These are phyloP conservation scores for Pseudochirops corinnae DNA, from an alignment of 2,797 vertebrate species.

Conservation along the genomic window DNA sequence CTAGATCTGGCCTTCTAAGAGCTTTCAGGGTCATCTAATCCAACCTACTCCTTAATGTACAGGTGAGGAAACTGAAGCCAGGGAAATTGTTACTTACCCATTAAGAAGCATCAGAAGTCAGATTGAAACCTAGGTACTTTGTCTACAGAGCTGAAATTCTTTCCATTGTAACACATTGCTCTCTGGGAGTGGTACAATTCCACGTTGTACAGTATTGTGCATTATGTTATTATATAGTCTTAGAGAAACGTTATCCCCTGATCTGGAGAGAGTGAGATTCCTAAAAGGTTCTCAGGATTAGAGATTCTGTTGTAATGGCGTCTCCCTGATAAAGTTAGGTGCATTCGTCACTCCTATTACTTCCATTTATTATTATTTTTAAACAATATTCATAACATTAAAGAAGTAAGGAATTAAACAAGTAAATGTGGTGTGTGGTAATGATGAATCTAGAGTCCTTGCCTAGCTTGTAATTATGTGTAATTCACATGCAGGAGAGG, in stretches of 20 bases:
- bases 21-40: not conserved
- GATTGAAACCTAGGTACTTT: not conserved
- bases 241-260: not conserved
- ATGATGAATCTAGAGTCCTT: constrained; percentile 64
- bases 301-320: not conserved
- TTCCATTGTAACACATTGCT: not conserved
- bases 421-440: constrained; percentile 55
- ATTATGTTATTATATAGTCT: not conserved
- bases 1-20: not conserved
- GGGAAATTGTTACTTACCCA: not conserved
- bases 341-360: not conserved
- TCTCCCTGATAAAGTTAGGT: not conserved
- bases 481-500: constrained; percentile 68
- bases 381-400: constrained; percentile 19
- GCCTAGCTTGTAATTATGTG: constrained; percentile 73
- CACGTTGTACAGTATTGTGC: not conserved
- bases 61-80: not conserved
- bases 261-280: not conserved
- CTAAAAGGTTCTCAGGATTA: not conserved
- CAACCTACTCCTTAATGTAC: not conserved
- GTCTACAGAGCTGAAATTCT: not conserved
- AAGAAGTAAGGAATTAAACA: constrained; percentile 48
- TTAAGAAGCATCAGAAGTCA: not conserved
- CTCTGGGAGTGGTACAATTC: not conserved
- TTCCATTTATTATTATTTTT: constrained; percentile 25